Evolutionary conservation across 2,888 invertebrate genomes (phyloP).

Genomic region (Hydraecia micacea): DNA sequence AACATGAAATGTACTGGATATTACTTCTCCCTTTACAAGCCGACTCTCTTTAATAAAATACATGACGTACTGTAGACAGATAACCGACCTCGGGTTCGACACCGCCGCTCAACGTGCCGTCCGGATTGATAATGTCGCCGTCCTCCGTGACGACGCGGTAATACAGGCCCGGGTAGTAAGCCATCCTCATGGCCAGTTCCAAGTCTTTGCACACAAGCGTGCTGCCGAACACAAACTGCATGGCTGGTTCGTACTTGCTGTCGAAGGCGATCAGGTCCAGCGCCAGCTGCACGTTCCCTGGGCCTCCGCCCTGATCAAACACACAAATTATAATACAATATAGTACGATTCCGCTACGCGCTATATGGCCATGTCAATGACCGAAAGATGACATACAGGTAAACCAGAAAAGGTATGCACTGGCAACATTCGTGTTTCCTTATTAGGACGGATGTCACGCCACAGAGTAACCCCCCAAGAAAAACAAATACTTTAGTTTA

Average conservation of each 20-base stretch:
- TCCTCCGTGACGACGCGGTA: constrained; percentile 95
- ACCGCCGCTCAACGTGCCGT: constrained; percentile 97
- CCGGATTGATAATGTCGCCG: constrained; percentile 97
- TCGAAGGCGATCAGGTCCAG: constrained; percentile 94
- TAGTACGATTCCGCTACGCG: background rate
- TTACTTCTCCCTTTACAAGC: background rate
- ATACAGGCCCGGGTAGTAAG: constrained; percentile 93
- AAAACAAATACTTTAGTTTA: background rate
- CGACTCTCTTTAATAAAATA: background rate
- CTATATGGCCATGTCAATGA: background rate
- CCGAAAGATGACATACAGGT: background rate
- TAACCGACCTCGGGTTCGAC: constrained; percentile 89
- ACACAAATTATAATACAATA: background rate
- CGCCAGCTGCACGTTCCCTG: constrained; percentile 95
- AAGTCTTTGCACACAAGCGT: constrained; percentile 96
- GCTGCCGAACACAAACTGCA: constrained; percentile 97
- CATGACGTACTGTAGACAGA: background rate
- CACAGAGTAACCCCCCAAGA: background rate
- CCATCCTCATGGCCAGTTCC: constrained; percentile 94
- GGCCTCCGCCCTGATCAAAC: constrained; percentile 89
- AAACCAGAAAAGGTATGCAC: background rate
- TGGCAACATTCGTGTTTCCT: background rate
- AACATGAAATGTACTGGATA: background rate
- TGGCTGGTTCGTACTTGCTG: constrained; percentile 92
- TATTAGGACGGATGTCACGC: background rate